A percentile compares a stretch with the other conserved stretches of the same genome.
Evolutionary conservation across 2,797 vertebrate genomes (phyloP).

Genomic region (Gallinago stenura): DNA sequence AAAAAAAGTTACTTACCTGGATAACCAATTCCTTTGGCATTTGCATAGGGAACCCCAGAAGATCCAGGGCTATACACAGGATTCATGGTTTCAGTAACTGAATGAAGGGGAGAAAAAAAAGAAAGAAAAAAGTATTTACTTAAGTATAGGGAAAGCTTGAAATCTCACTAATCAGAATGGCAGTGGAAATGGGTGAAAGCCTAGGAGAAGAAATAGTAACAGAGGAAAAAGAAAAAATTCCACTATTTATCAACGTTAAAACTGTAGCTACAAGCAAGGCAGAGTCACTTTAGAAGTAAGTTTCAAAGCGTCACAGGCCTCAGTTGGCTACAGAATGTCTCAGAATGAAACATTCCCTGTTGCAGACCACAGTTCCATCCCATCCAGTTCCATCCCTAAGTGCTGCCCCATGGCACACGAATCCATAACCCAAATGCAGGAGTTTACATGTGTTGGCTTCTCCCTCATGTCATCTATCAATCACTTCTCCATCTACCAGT

Average conservation of each 20-base stretch:
- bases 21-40: slow-evolving; percentile 95
- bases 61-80: slow-evolving; percentile 96
- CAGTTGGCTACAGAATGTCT: not conserved
- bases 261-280: not conserved
- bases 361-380: fast-evolving
- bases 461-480: not conserved
- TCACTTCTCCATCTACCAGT: not conserved
- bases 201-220: not conserved
- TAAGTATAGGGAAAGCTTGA: not conserved
- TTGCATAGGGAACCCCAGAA: slow-evolving; percentile 97
- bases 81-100: slow-evolving; percentile 91
- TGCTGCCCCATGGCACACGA: fast-evolving
- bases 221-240: not conserved
- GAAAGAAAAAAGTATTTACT: not conserved
- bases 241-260: not conserved
- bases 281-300: not conserved
- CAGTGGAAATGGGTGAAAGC: not conserved
- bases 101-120: not conserved
- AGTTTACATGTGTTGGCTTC: not conserved
- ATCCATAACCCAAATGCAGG: not conserved
- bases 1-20: slow-evolving; percentile 83
- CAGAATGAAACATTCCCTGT: not conserved
- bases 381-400: not conserved
- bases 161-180: not conserved
- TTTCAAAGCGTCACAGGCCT: not conserved